Percentiles rank a stretch among this genome's conserved stretches.
phyloP scores from a whole-genome alignment of 2,888 invertebrate genomes.

The Fissipunctia ypsillon region DNA sequence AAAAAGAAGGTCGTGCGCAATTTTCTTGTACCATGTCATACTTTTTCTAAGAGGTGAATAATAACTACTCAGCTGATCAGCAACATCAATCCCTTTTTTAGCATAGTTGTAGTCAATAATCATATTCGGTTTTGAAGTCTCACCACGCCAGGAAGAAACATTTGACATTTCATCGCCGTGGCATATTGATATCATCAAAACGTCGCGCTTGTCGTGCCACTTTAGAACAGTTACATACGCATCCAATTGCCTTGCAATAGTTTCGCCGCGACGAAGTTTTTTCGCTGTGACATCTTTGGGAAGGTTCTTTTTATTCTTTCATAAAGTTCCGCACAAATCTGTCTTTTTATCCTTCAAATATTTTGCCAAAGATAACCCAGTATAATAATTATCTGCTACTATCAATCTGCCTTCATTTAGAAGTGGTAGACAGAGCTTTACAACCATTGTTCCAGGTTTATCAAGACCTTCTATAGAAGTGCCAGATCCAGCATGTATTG shows the following conservation, averaged over 20 bases:
- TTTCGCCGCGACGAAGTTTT: conserved; percentile 33
- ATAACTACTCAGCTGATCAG: conserved; percentile 34
- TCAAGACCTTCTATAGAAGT: conserved; percentile 42
- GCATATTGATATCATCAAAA: conserved; percentile 56
- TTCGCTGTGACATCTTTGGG: conserved; percentile 30
- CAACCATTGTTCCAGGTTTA: conserved; percentile 47
- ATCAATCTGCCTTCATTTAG: conserved; percentile 40
- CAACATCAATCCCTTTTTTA: conserved; percentile 48
- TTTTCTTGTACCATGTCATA: conserved; percentile 45
- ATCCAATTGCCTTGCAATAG: conserved; percentile 50
- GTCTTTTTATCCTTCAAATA: conserved; percentile 40
- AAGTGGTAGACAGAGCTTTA: conserved; percentile 49
- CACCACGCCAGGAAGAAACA: conserved; percentile 35
- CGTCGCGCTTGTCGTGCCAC: conserved; percentile 55
- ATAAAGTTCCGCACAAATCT: conserved; percentile 33
- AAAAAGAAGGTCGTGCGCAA: conserved; percentile 35
- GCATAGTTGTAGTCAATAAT: conserved; percentile 51
- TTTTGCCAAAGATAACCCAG: conserved; percentile 35
- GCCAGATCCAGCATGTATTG: conserved; percentile 41
- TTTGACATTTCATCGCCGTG: conserved; percentile 51
- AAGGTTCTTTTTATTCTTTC: conserved; percentile 37
- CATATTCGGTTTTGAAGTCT: conserved; percentile 21
- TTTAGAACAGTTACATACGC: conserved; percentile 44
- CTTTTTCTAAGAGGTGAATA: conserved; percentile 43
- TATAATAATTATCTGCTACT: conserved; percentile 27